A percentile compares a stretch with the other conserved stretches of the same genome.
Evolutionary conservation across 2,113 vertebrate species (phyloP).

Genomic region (Erpornis zantholeuca): DNA sequence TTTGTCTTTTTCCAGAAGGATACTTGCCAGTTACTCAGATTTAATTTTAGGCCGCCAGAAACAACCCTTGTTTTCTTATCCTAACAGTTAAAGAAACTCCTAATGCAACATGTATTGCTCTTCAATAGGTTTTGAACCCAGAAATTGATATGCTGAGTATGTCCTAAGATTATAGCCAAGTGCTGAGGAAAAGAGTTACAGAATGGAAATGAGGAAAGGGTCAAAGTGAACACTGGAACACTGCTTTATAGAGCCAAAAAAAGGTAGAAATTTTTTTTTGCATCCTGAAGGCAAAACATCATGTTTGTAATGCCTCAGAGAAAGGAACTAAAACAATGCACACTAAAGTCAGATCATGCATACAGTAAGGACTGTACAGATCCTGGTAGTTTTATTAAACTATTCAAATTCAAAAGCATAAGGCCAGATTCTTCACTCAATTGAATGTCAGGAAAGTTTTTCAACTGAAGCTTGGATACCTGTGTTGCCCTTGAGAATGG

Average conservation of each 20-base stretch:
- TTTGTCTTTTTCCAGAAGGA: background rate
- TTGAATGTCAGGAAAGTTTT: background rate
- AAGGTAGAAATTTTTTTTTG: background rate
- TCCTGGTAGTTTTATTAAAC: background rate
- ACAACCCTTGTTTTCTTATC: background rate
- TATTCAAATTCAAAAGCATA: background rate
- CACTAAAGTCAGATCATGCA: background rate
- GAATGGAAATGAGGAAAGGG: background rate
- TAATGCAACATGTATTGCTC: accelerated
- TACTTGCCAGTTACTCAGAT: background rate
- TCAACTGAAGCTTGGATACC: background rate
- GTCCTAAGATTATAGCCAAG: background rate
- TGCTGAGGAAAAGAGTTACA: background rate
- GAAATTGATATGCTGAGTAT: background rate
- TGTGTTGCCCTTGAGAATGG: background rate
- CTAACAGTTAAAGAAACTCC: background rate
- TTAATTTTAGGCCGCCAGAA: background rate
- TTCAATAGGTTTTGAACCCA: background rate
- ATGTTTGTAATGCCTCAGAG: background rate
- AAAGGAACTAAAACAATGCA: background rate
- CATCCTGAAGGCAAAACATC: background rate
- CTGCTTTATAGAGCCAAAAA: background rate
- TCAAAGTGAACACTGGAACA: background rate
- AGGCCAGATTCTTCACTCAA: background rate
- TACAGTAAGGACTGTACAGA: background rate